These are phyloP conservation scores for Tachina fera DNA, from an alignment of 2,888 invertebrate species.

Conservation along the genomic window DNA sequence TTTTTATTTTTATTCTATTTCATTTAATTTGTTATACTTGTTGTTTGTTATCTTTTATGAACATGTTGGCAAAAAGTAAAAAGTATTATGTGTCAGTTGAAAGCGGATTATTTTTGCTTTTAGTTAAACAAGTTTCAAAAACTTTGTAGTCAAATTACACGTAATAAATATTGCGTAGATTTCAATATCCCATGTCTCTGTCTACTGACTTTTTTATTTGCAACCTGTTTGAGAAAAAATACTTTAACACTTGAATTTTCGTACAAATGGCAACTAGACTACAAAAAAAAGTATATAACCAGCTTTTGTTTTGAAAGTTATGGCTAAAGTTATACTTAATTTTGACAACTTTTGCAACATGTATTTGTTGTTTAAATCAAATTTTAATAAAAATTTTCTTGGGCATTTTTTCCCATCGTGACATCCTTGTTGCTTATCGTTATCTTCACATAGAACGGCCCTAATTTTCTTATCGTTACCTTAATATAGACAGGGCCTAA, in stretches of 20 bases:
- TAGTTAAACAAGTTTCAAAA: slow-evolving; percentile 32
- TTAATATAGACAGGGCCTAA: no score
- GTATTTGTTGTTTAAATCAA: no score
- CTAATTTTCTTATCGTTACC: no score
- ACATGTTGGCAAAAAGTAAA: neutral
- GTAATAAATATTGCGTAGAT: slow-evolving; percentile 56
- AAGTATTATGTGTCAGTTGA: neutral
- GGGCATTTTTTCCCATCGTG: no score
- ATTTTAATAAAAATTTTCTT: no score
- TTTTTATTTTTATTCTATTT: slow-evolving; percentile 29
- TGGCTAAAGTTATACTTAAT: neutral
- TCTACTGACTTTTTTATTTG: slow-evolving; percentile 23
- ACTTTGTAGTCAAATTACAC: slow-evolving; percentile 73
- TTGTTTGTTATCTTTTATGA: slow-evolving; percentile 14
- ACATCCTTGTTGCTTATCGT: no score
- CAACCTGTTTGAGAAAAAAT: slow-evolving; percentile 51
- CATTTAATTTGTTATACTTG: slow-evolving; percentile 10
- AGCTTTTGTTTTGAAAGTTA: slow-evolving; percentile 47
- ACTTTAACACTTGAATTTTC: neutral
- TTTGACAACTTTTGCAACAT: no score
- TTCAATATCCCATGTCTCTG: slow-evolving; percentile 1
- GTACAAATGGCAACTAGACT: neutral
- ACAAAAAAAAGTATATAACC: slow-evolving; percentile 14
- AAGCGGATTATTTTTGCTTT: slow-evolving; percentile 14
- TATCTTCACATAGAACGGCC: no score